Evolutionary conservation across 37 sponge, comb jelly and placozoan genomes (phyloP).

Genomic region (Haliclona indistincta): DNA sequence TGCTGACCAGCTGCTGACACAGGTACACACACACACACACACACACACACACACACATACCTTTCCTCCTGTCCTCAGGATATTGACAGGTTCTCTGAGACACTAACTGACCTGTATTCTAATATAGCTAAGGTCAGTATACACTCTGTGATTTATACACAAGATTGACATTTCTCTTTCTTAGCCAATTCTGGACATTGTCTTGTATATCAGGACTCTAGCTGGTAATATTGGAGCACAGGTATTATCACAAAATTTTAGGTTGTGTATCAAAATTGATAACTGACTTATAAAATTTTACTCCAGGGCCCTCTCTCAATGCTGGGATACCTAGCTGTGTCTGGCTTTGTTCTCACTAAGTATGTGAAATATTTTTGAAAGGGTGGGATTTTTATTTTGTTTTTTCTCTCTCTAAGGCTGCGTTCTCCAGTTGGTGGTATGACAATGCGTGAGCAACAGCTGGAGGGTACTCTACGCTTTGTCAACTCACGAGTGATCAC

Average conservation of each 20-base stretch:
- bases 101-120: constrained; percentile 89
- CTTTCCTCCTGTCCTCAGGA: constrained; percentile 47
- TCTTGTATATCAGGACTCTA: no score
- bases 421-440: constrained; percentile 82
- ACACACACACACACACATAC: background rate
- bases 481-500: constrained; percentile 93
- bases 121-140: background rate
- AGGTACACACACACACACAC: constrained; percentile 17
- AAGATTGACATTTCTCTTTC: no score
- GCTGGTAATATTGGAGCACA: no score
- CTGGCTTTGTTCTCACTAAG: no score
- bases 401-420: constrained; percentile 27
- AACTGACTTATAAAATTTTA: no score
- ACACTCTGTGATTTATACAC: background rate
- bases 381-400: no score
- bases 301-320: no score
- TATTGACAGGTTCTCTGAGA: constrained; percentile 91
- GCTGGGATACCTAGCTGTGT: no score
- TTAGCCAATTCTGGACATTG: no score
- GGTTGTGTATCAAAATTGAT: no score
- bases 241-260: background rate
- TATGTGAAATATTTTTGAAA: no score
- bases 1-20: constrained; percentile 94
- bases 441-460: constrained; percentile 89
- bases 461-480: constrained; percentile 88